These are phyloP conservation scores for Tichodroma muraria DNA, from an alignment of 2,113 vertebrate genomes.

Conservation along the genomic window DNA sequence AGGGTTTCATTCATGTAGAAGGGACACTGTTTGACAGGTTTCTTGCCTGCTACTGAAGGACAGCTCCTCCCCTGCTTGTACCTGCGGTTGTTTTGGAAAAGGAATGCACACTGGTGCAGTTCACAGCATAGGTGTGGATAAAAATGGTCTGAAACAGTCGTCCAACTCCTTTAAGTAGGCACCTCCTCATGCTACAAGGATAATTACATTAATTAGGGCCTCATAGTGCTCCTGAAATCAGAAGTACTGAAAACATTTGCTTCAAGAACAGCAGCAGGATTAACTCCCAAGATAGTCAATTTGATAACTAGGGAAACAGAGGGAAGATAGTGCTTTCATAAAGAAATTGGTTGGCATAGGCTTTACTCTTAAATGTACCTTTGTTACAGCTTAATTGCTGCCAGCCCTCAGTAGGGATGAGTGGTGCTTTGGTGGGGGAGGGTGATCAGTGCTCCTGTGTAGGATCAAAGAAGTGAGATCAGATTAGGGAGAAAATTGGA, in stretches of 20 bases:
- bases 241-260: neutral
- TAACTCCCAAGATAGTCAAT: neutral
- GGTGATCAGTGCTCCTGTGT: neutral
- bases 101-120: neutral
- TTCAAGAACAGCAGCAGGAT: neutral
- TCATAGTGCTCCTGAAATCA: neutral
- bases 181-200: neutral
- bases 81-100: conserved; percentile 12
- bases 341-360: neutral
- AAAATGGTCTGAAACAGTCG: neutral
- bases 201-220: neutral
- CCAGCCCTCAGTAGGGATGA: neutral
- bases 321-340: neutral
- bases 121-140: neutral
- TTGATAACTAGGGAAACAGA: neutral
- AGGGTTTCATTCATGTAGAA: conserved; percentile 11
- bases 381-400: neutral
- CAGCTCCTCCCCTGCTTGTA: neutral
- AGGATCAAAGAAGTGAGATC: neutral
- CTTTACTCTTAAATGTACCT: neutral
- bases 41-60: conserved; percentile 18
- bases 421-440: neutral
- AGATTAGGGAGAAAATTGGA: neutral
- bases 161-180: neutral
- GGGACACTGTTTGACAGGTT: neutral